phyloP scores from a whole-genome alignment of 1,140 invertebrate genomes.

The Chymomyza costata region DNA sequence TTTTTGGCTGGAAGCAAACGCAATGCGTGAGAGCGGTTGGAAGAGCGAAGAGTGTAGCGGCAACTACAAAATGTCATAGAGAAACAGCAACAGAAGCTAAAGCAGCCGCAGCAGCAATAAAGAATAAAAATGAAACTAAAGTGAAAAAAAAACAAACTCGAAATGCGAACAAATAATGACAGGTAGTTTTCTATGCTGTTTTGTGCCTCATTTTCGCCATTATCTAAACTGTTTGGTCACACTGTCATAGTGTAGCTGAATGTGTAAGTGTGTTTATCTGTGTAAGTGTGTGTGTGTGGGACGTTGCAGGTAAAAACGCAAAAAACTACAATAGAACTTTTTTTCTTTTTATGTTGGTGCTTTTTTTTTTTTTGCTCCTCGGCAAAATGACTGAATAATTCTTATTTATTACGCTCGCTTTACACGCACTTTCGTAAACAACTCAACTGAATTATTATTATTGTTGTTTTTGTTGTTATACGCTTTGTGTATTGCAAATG shows the following conservation, averaged over 20 bases:
- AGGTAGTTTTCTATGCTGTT: conserved; percentile 59
- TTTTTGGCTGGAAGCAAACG: no score
- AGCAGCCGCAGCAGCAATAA: neutral
- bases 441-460: conserved; percentile 46
- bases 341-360: conserved; percentile 14
- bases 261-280: conserved; percentile 15
- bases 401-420: conserved; percentile 45
- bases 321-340: conserved; percentile 17
- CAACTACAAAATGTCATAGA: conserved; percentile 46
- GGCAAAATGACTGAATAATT: conserved; percentile 59
- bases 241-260: no score
- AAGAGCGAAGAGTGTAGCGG: conserved; percentile 42
- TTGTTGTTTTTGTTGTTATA: conserved; percentile 21
- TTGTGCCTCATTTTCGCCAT: no score
- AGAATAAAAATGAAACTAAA: neutral
- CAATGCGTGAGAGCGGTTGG: neutral
- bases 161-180: conserved; percentile 54
- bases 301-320: conserved; percentile 57
- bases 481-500: conserved; percentile 51
- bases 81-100: conserved; percentile 4
- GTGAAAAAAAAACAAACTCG: conserved; percentile 11
- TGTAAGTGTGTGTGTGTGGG: conserved; percentile 41
- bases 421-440: conserved; percentile 72
- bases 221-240: no score
- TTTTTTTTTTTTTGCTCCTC: conserved; percentile 32